Evolutionary conservation across 2,797 vertebrate species (phyloP).

Genomic region (Bovichtus diacanthus): DNA sequence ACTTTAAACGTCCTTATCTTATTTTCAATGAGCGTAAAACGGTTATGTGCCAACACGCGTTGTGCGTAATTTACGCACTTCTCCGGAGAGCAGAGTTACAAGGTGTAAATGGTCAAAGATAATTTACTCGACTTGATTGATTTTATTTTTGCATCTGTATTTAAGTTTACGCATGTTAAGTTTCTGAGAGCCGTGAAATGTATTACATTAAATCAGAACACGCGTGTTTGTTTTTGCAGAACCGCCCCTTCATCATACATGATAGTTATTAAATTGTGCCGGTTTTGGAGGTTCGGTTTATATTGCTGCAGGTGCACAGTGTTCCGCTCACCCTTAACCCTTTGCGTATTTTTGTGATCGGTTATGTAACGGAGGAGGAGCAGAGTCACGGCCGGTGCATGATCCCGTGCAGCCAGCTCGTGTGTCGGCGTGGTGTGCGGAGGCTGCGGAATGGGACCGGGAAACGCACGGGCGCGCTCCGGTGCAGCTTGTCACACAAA

Average conservation of each 20-base stretch:
- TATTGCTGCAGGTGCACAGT: constrained; percentile 29
- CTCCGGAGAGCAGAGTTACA: neutral
- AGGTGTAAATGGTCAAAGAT: neutral
- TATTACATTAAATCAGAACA: neutral
- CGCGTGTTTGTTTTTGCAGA: neutral
- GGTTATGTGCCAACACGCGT: neutral
- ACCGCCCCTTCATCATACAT: neutral
- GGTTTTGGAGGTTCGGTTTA: neutral
- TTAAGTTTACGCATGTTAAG: neutral
- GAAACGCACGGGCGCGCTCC: constrained; percentile 3
- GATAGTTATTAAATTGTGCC: neutral
- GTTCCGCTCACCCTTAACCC: neutral
- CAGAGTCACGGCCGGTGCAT: constrained; percentile 1
- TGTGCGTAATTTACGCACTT: constrained; percentile 40
- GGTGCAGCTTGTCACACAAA: neutral
- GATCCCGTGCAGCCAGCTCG: neutral
- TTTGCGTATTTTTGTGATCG: neutral
- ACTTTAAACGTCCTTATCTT: neutral
- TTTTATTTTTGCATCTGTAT: neutral
- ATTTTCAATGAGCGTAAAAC: neutral
- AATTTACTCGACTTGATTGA: neutral
- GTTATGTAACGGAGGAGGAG: constrained; percentile 37
- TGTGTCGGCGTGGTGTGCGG: constrained; percentile 1
- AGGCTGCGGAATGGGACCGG: constrained; percentile 1
- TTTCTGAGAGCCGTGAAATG: neutral